Evolutionary conservation across 2,888 invertebrate species (phyloP), one percentile per base, ranked within the genome.

Genomic region (Erannis defoliaria): DNA sequence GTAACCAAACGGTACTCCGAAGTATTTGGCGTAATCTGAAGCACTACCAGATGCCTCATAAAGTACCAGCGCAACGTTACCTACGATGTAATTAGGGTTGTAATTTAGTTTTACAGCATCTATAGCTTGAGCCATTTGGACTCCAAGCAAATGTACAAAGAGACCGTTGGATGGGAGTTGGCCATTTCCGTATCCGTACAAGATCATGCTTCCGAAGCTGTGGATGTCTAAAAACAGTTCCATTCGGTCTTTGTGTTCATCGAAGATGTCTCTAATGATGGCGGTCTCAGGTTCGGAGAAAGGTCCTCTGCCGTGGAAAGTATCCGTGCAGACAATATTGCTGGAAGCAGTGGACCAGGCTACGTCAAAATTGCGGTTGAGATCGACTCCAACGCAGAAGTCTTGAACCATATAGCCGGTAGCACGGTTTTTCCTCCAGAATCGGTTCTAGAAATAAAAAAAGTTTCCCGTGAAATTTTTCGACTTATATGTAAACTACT

Each of bases 281-380:
- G 73, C 71, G 0, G 94, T 94, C 84, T 96, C 97, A 0, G 94
- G 92, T 79, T 96, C 96, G 0, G 96, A 96, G 84, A 95, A 95
- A 5, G 95, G 77, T 0, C 72, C 67, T 0, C 85, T 76, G 0
- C 96, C 96, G 26, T 94, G 94, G 85, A 90, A 96, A 1, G 89
- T 94, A 0, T 95, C 94, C 0, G 80, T 74, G 78, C 96, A 96
- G 3, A 85, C 93, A 38, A 84, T 66, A 46, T 62, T 76, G 71
- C 94, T 94, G 29, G 87, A 86, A 0, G 77, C 79, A 8, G 89
- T 80, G 1, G 94, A 94, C 96, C 96, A 97, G 70, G 94, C 89
- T 70, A 93, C 90, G 55, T 93, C 96, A 74, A 96, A 97, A 84
- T 97, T 97, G 8, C 97, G 90, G 82, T 97, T 97, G 0, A 94